Evolutionary conservation across 23 tunicate genomes (phyloP).

Genomic region (Styela plicata): DNA sequence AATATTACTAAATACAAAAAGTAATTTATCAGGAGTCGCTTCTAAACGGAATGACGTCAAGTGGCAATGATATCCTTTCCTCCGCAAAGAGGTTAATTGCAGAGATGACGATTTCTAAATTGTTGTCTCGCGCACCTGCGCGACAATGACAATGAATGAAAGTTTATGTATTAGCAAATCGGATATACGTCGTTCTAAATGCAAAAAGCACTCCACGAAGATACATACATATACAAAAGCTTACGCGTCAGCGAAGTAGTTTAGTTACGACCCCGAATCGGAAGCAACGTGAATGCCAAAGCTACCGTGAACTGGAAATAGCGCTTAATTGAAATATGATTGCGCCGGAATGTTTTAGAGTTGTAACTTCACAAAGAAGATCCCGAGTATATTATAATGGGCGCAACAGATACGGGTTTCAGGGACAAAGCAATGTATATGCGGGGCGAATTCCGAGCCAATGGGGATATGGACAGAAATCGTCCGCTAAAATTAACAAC

Average conservation of each 20-base stretch:
- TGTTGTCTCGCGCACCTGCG: not conserved
- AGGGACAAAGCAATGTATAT: not conserved
- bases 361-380: not conserved
- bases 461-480: not conserved
- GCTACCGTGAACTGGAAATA: not conserved
- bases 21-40: not conserved
- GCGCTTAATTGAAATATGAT: not conserved
- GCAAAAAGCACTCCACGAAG: not conserved
- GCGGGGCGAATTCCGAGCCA: not conserved
- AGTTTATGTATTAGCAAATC: not conserved
- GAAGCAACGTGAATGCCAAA: not conserved
- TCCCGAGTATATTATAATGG: not conserved
- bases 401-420: not conserved
- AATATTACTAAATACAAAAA: not conserved
- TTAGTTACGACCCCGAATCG: not conserved
- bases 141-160: not conserved
- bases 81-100: not conserved
- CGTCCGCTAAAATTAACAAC: not conserved
- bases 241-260: not conserved
- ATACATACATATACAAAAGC: not conserved
- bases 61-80: not conserved
- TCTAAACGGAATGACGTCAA: not conserved
- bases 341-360: not conserved
- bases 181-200: not conserved
- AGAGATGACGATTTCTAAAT: not conserved